Conservation (phyloP, 2,797 vertebrate genomes). For the Clarias platycephalus region DNA sequence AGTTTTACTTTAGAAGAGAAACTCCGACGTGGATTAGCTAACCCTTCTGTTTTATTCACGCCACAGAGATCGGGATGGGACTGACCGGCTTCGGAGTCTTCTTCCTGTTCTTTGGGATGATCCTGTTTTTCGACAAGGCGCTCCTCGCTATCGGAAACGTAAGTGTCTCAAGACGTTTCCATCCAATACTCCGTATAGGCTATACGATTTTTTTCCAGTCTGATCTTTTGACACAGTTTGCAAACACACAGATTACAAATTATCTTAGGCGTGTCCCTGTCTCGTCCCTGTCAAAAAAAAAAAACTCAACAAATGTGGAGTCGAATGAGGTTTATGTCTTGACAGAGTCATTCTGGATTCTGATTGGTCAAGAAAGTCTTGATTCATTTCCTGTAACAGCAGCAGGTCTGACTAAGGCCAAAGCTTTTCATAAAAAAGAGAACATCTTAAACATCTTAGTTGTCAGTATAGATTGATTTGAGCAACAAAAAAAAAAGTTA, state of each 20-base stretch:
- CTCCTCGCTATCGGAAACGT: constrained; percentile 96
- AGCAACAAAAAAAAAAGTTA: too few relatives aligned
- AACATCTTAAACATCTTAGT: too few relatives aligned
- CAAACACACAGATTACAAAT: background rate
- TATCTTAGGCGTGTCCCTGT: background rate
- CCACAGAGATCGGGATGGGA: constrained; percentile 94
- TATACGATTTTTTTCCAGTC: background rate
- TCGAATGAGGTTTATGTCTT: background rate
- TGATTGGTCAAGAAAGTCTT: background rate
- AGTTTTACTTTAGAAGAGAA: background rate
- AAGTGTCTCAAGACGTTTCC: constrained; percentile 65
- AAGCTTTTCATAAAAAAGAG: too few relatives aligned
- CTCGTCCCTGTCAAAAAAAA: background rate
- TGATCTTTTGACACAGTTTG: background rate
- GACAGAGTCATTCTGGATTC: background rate
- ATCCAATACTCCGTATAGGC: background rate
- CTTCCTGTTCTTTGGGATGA: constrained; percentile 97
- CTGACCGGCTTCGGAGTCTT: constrained; percentile 95
- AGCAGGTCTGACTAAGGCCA: too few relatives aligned
- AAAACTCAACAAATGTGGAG: background rate
- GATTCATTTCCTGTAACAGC: too few relatives aligned
- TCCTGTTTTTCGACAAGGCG: constrained; percentile 97
- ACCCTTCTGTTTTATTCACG: constrained; percentile 47
- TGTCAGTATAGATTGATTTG: too few relatives aligned
- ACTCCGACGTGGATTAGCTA: background rate